Evolutionary conservation across 2,888 invertebrate genomes (phyloP), one percentile per base, ranked within the genome.

Genomic region (Tinea pellionella): DNA sequence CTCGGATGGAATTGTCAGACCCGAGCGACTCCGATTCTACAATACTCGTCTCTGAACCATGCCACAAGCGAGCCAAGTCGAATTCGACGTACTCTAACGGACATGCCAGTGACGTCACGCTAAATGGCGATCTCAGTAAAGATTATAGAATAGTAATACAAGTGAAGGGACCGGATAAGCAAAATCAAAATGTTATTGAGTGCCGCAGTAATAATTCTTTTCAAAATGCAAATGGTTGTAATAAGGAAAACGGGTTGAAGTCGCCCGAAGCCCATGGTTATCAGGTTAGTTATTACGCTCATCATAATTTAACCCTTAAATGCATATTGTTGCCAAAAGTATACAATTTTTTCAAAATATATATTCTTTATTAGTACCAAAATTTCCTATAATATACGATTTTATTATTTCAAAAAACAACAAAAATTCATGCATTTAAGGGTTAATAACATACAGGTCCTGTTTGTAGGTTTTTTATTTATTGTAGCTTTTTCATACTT

Each of bases 11-110:
- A 74, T 90, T 95, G 68, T 95, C 95, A 74, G 95, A 96, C 86
- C 94, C 94, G 59, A 95, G 94, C 77, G 95, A 96, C 86, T 95
- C 95, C 68, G 95, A 96, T 79, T 95, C 95, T 64, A 96, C 95
- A 59, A 93, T 96, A 67, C 88, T 96, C 60, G 95, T 94, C 62
- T 95, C 94, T 61, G 94, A 94, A 74, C 93, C 93, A 56, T 90
- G 90, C 61, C 91, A 91, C 74, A 90, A 85, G 61, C 78, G 85
- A 8, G 84, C 80, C 62, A 88, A 88, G 65, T 81, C 85, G 0
- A 83, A 80, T 66, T 78, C 85, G 0, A 73, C 79, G 0, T 84
- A 87, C 62, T 85, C 86, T 1, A 78, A 78, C 65, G 88, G 87
- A 37, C 85, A 85, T 64, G 89, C 89, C 29, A 89, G 90, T 70